A percentile compares a stretch with the other conserved stretches of the same genome.
Evolutionary conservation across 1,140 invertebrate genomes (phyloP).

Genomic region (Ips typographus): DNA sequence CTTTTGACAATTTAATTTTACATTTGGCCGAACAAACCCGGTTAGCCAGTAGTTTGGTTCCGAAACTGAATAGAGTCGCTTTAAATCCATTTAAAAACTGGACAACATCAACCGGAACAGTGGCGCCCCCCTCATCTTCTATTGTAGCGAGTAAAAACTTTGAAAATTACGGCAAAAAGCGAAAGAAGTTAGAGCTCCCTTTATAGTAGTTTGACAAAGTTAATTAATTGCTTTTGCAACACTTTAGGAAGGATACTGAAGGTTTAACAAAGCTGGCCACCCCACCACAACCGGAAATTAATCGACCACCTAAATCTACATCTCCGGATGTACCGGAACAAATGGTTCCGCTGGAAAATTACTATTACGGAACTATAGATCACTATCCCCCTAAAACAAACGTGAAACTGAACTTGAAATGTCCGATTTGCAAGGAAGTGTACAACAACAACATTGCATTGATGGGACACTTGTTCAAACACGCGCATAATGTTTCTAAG

Average conservation of each 20-base stretch:
- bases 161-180: constrained; percentile 14
- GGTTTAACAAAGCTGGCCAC: constrained; percentile 4
- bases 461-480: constrained; percentile 69
- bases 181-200: constrained; percentile 21
- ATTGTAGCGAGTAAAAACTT: constrained; percentile 2
- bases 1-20: constrained; percentile 77
- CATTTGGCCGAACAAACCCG: constrained; percentile 80
- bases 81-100: constrained; percentile 80
- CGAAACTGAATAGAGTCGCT: constrained; percentile 60
- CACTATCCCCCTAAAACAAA: constrained; percentile 36
- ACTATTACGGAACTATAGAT: constrained; percentile 61
- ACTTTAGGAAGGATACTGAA: constrained; percentile 11
- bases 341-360: constrained; percentile 57
- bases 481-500: constrained; percentile 58
- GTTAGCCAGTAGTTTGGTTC: constrained; percentile 56
- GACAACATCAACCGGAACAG: constrained; percentile 41
- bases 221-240: constrained; percentile 1
- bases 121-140: constrained; percentile 14
- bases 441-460: constrained; percentile 64
- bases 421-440: constrained; percentile 49
- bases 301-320: constrained; percentile 48
- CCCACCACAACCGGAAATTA: constrained; percentile 23
- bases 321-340: constrained; percentile 44
- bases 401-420: constrained; percentile 44
- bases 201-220: background rate